phyloP scores from a whole-genome alignment of 2,888 invertebrate genomes.

The Hydriomena furcata region DNA sequence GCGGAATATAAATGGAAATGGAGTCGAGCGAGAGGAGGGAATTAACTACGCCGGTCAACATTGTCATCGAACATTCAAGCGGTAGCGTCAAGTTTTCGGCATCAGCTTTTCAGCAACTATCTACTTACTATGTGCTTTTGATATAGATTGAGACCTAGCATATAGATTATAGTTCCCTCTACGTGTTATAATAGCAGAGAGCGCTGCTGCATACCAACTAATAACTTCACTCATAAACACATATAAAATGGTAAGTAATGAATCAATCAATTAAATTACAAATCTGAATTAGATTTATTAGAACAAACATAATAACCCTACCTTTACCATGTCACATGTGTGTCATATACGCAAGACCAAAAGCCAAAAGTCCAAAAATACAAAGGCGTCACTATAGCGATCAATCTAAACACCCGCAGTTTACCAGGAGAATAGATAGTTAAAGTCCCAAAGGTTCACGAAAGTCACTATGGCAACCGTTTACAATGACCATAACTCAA shows the following conservation, averaged over 20 bases:
- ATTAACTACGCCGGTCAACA: slow-evolving; percentile 61
- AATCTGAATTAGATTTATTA: too few relatives aligned
- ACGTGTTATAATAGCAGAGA: background rate
- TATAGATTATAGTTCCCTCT: too few relatives aligned
- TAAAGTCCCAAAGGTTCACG: too few relatives aligned
- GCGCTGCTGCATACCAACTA: slow-evolving; percentile 1
- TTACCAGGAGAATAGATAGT: too few relatives aligned
- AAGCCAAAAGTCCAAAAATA: too few relatives aligned
- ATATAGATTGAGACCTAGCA: background rate
- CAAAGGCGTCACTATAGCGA: too few relatives aligned
- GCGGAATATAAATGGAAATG: slow-evolving; percentile 28
- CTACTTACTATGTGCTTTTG: slow-evolving; percentile 20
- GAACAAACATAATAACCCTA: background rate
- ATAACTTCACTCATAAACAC: background rate
- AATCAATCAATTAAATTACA: background rate
- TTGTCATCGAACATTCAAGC: slow-evolving; percentile 82
- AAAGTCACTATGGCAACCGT: too few relatives aligned
- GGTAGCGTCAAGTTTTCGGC: slow-evolving; percentile 36
- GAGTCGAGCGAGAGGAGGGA: slow-evolving; percentile 35
- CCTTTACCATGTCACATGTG: background rate
- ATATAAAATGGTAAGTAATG: background rate
- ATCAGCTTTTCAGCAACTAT: slow-evolving; percentile 29
- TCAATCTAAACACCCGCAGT: too few relatives aligned
- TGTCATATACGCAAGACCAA: too few relatives aligned
- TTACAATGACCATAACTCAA: too few relatives aligned